A percentile compares a stretch with the other conserved stretches of the same genome.
phyloP scores from a whole-genome alignment of 2,888 invertebrate species.

The Noctuana brunneofusca region DNA sequence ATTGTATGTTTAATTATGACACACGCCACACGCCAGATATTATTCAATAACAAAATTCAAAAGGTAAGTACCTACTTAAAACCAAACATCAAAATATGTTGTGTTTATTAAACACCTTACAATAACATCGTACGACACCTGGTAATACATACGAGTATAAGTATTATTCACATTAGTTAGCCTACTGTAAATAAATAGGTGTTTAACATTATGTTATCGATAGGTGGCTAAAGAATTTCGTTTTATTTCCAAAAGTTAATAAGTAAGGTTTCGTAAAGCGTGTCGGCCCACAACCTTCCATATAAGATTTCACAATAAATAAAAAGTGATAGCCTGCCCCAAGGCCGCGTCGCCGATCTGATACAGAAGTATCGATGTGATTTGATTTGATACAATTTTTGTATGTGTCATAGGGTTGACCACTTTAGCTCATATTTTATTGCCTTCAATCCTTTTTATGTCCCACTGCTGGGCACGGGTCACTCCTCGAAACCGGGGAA shows the following conservation, averaged over 20 bases:
- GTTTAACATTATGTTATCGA: background rate
- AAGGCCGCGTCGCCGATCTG: slow-evolving; percentile 47
- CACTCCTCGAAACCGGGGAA: too few relatives aligned
- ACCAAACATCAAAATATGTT: background rate
- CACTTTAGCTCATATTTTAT: too few relatives aligned
- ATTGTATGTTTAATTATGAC: too few relatives aligned
- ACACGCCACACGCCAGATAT: too few relatives aligned
- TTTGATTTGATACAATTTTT: slow-evolving; percentile 14
- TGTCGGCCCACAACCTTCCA: slow-evolving; percentile 48
- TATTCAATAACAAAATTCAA: too few relatives aligned
- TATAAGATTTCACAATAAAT: slow-evolving; percentile 53
- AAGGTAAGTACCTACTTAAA: too few relatives aligned
- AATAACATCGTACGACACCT: background rate
- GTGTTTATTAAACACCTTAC: background rate
- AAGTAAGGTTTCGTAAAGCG: slow-evolving; percentile 20
- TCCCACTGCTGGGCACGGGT: too few relatives aligned
- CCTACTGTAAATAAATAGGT: background rate
- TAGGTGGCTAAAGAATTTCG: background rate
- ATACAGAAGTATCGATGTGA: slow-evolving; percentile 22
- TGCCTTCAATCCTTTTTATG: too few relatives aligned
- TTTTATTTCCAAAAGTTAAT: slow-evolving; percentile 12
- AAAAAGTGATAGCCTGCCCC: slow-evolving; percentile 46
- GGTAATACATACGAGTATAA: background rate
- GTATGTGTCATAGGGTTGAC: background rate
- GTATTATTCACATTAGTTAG: too few relatives aligned